A percentile compares a stretch with the other conserved stretches of the same genome.
Conservation (phyloP, 1,140 invertebrate species). For the Dendrolimus punctatus region DNA sequence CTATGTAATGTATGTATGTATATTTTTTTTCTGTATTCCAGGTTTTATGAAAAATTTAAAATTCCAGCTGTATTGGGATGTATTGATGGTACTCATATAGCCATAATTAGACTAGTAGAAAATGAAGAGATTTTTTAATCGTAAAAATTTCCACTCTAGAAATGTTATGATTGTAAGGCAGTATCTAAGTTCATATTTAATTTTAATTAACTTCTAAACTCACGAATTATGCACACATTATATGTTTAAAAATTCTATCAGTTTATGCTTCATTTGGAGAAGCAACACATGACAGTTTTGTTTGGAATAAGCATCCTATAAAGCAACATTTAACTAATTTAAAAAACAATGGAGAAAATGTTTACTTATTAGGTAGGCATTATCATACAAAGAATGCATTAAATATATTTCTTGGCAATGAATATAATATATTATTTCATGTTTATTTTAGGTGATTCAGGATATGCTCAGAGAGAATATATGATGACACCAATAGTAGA, state of each 20-base stretch:
- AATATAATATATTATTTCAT: conserved; percentile 1
- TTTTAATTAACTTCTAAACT: too few relatives aligned
- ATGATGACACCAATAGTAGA: conserved; percentile 20
- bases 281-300: conserved; percentile 14
- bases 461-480: conserved; percentile 16
- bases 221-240: too few relatives aligned
- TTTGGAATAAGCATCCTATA: conserved; percentile 9
- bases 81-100: too few relatives aligned
- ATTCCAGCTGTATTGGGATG: too few relatives aligned
- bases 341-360: conserved; percentile 6
- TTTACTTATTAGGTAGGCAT: conserved; percentile 7
- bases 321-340: conserved; percentile 7
- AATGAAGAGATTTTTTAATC: too few relatives aligned
- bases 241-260: conserved; percentile 7
- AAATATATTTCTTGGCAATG: background rate
- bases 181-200: too few relatives aligned
- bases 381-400: background rate
- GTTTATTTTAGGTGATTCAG: conserved; percentile 14
- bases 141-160: too few relatives aligned
- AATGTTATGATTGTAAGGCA: too few relatives aligned
- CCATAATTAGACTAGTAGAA: too few relatives aligned
- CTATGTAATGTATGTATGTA: too few relatives aligned
- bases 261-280: conserved; percentile 12
- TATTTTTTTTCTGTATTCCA: too few relatives aligned
- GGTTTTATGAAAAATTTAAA: too few relatives aligned